These are phyloP conservation scores for Pentamera pediparva DNA, from an alignment of 53 echinoderm and acorn worm species.

Conservation along the genomic window DNA sequence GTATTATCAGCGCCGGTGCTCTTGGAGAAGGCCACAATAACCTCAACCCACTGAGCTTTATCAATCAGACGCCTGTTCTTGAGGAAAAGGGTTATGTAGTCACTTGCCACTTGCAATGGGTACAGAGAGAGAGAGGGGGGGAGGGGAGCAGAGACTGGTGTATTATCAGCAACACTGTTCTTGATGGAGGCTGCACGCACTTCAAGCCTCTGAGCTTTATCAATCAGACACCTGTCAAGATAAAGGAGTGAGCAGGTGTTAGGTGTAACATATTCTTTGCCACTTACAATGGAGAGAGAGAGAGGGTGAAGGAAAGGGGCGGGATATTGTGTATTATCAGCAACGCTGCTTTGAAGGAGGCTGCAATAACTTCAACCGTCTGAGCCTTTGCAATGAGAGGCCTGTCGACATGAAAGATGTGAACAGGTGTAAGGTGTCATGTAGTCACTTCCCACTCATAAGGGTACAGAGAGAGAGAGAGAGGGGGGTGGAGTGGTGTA, in stretches of 20 bases:
- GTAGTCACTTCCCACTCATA: no score
- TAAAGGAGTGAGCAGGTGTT: no score
- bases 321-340: no score
- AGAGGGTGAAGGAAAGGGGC: no score
- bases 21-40: slow-evolving; percentile 70
- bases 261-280: background rate
- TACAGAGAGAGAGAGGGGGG: no score
- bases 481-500: no score
- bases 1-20: no score
- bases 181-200: slow-evolving; percentile 76
- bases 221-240: slow-evolving; percentile 72
- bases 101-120: background rate
- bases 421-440: no score
- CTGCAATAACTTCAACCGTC: slow-evolving; percentile 80
- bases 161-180: slow-evolving; percentile 57
- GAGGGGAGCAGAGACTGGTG: no score
- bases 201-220: slow-evolving; percentile 86
- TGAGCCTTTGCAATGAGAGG: slow-evolving; percentile 83
- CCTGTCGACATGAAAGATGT: no score
- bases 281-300: no score
- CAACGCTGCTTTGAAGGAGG: slow-evolving; percentile 69
- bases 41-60: slow-evolving; percentile 87
- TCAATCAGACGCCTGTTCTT: slow-evolving; percentile 71
- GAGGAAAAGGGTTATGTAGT: background rate
- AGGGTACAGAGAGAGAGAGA: no score